Percentiles rank a stretch among this genome's conserved stretches.
phyloP scores from a whole-genome alignment of 2,113 vertebrate genomes.

The Cepphus grylle region DNA sequence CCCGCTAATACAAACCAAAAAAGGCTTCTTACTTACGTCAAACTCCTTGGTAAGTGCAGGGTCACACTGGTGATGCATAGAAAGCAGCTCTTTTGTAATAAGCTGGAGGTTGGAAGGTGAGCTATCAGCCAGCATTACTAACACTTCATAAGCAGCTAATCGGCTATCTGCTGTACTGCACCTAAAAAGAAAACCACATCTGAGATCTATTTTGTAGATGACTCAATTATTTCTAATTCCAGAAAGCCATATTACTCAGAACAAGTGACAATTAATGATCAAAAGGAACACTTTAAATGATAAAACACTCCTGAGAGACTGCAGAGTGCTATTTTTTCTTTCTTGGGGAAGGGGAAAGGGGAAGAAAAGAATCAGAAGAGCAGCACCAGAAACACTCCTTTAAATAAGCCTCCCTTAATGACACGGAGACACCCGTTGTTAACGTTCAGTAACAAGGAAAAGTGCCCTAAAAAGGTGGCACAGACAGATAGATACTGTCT shows the following conservation, averaged over 20 bases:
- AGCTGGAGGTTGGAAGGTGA: slow-evolving; percentile 92
- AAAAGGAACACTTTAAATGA: background rate
- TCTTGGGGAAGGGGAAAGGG: background rate
- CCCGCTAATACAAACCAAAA: background rate
- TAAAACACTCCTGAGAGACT: background rate
- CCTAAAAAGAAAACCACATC: slow-evolving; percentile 68
- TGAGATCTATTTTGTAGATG: background rate
- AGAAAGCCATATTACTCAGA: background rate
- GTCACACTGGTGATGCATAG: slow-evolving; percentile 97
- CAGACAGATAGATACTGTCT: background rate
- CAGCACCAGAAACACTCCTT: background rate
- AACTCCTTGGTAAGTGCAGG: slow-evolving; percentile 97
- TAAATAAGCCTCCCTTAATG: background rate
- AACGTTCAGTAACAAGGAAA: background rate
- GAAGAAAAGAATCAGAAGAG: background rate
- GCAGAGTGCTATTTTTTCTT: background rate
- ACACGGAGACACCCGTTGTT: background rate
- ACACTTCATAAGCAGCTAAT: slow-evolving; percentile 94
- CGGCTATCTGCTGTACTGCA: slow-evolving; percentile 95
- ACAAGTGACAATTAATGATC: background rate
- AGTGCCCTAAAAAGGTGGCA: background rate
- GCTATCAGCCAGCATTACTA: slow-evolving; percentile 98
- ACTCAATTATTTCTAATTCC: slow-evolving; percentile 22
- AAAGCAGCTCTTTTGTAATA: slow-evolving; percentile 90
- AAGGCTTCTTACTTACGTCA: slow-evolving; percentile 80